Evolutionary conservation across 2,888 invertebrate species (phyloP).

Genomic region (Unio pictorum): DNA sequence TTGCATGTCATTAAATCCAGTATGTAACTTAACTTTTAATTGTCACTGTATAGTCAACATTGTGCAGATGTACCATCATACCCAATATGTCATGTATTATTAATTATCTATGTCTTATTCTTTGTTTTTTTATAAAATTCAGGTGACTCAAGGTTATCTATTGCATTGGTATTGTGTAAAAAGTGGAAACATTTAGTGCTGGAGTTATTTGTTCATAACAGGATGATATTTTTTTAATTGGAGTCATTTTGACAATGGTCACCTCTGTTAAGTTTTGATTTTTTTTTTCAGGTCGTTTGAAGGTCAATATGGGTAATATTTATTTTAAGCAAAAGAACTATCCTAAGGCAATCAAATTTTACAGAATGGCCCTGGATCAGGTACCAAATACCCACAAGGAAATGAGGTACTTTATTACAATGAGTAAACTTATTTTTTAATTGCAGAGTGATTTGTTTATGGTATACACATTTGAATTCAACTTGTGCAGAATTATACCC

Average conservation of each 20-base stretch:
- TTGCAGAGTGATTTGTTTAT: neutral
- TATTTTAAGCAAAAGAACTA: slow-evolving; percentile 93
- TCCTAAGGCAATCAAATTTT: slow-evolving; percentile 96
- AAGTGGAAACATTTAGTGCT: too few relatives aligned
- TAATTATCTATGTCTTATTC: neutral
- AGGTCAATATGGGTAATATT: slow-evolving; percentile 99
- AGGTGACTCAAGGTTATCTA: neutral
- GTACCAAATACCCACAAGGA: slow-evolving; percentile 92
- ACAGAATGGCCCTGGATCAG: slow-evolving; percentile 98
- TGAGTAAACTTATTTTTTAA: neutral
- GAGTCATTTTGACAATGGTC: neutral
- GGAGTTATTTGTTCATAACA: too few relatives aligned
- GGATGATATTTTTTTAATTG: neutral
- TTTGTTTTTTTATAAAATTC: neutral
- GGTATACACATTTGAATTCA: neutral
- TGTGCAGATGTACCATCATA: neutral
- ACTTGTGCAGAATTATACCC: neutral
- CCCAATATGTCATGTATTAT: neutral
- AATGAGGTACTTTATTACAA: slow-evolving; percentile 78
- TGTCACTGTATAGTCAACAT: too few relatives aligned
- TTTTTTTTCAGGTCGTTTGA: slow-evolving; percentile 79
- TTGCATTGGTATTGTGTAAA: neutral
- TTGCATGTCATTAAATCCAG: too few relatives aligned
- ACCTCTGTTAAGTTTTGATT: neutral
- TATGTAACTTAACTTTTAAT: too few relatives aligned